Evolutionary conservation across 2,113 vertebrate species (phyloP), one percentile per base, ranked within the genome.

Genomic region (Sturnus vulgaris): DNA sequence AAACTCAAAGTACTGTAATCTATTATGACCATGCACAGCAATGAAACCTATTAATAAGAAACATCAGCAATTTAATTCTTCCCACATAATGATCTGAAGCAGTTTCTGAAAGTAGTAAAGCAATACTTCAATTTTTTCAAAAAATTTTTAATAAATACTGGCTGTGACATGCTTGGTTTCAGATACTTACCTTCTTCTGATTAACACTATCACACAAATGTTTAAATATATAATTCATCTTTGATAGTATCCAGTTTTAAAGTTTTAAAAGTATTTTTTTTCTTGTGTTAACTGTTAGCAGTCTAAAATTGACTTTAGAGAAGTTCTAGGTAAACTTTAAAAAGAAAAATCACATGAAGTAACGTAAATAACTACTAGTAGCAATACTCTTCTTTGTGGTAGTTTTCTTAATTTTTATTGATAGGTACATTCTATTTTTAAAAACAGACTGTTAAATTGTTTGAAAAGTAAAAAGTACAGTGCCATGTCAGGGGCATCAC

Each of bases 401-500:
- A 25, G 8, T 42, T 85, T n/a, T 65, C 15, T 40, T 60, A 49
- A 17, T 24, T 71, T 86, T 81, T 81, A 6, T 72, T 52, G 6
- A 53, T 17, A 47, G 9, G 13, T 47, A 20, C 8, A 33, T 50
- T 78, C 73, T 59, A 3, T 21, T 94, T 87, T 57, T 56, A 13
- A 77, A 72, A 82, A n/a, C 2, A 66, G 17, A 70, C 10, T 11
- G 12, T 57, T 68, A 28, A 4, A 46, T 57, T 85, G 20, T 44
- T 64, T 76, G 16, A 59, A 75, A 91, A 68, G 11, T 30, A 24
- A 87, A 86, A 76, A 76, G 39, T 10, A 19, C 40, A 82, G 23
- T 35, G n/a, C 22, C 1, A 0, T 27, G 13, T 44, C 25, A 57
- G 23, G 24, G 24, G 2, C 15, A 44, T 28, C 59, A 81, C 11